A percentile compares a stretch with the other conserved stretches of the same genome.
Conservation (phyloP, 2,797 vertebrate species). For the Todus mexicanus region DNA sequence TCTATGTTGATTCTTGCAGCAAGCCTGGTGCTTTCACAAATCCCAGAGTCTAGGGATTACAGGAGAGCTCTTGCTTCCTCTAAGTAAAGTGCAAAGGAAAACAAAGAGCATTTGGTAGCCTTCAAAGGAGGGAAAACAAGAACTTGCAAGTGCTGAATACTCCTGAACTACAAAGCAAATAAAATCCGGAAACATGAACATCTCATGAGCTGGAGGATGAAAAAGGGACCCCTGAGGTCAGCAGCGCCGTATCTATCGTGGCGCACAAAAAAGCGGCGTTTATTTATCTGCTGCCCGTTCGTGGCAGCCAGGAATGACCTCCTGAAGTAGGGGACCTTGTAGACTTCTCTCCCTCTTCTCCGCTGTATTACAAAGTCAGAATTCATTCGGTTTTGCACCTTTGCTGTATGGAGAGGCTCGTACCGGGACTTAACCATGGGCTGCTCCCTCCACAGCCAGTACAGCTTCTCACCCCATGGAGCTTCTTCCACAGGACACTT, state of each 20-base stretch:
- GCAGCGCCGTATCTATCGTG: fast-evolving
- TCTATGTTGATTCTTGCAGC: background rate
- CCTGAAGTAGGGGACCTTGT: too few relatives aligned
- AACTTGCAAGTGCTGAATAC: background rate
- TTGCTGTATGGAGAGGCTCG: too few relatives aligned
- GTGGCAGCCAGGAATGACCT: too few relatives aligned
- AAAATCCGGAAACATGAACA: background rate
- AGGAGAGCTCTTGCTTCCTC: background rate
- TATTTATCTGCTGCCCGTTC: background rate
- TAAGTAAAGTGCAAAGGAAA: background rate
- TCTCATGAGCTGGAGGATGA: background rate
- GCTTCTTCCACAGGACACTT: background rate
- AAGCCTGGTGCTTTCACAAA: background rate
- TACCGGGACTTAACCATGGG: too few relatives aligned
- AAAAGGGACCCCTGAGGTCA: background rate
- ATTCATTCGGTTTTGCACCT: background rate
- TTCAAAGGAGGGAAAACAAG: background rate
- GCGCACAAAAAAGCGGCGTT: background rate
- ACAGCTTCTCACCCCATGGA: background rate
- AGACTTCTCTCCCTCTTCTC: too few relatives aligned
- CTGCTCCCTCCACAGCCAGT: background rate
- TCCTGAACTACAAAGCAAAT: background rate
- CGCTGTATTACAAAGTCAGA: background rate
- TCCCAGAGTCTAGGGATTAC: background rate
- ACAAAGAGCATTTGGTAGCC: background rate